These are phyloP conservation scores for Tridacna gigas DNA, from an alignment of 2,888 invertebrate genomes.

Conservation along the genomic window DNA sequence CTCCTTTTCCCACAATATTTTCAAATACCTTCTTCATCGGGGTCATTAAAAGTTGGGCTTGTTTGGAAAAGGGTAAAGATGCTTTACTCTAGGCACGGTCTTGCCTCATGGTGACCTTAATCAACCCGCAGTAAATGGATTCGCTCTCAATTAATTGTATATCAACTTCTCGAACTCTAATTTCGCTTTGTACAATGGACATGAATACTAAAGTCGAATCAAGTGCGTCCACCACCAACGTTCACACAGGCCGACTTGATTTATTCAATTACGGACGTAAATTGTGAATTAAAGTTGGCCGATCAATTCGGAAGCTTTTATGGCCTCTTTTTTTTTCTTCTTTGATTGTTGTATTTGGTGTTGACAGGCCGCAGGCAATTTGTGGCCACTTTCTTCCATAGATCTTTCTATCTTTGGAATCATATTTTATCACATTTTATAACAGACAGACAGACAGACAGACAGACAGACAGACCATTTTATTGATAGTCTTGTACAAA, in stretches of 20 bases:
- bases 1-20: no score
- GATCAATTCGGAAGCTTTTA: constrained; percentile 21
- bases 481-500: no score
- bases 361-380: not conserved
- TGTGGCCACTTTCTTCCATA: not conserved
- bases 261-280: constrained; percentile 21
- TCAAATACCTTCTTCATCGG: no score
- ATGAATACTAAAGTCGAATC: constrained; percentile 27
- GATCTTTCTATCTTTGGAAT: not conserved
- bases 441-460: constrained; percentile 14
- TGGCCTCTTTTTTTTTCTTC: not conserved
- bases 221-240: constrained; percentile 12
- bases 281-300: constrained; percentile 21
- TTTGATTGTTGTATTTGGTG: not conserved
- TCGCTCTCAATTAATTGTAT: constrained; percentile 29
- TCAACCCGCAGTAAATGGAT: constrained; percentile 31
- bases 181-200: constrained; percentile 20
- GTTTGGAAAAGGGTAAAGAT: no score
- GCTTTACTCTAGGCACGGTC: not conserved
- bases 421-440: not conserved
- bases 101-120: constrained; percentile 10
- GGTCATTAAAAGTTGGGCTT: no score
- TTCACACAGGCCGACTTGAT: constrained; percentile 11
- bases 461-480: not conserved
- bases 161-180: constrained; percentile 28